phyloP scores from a whole-genome alignment of 1,140 invertebrate species.

The Caenorhabditis latens region DNA sequence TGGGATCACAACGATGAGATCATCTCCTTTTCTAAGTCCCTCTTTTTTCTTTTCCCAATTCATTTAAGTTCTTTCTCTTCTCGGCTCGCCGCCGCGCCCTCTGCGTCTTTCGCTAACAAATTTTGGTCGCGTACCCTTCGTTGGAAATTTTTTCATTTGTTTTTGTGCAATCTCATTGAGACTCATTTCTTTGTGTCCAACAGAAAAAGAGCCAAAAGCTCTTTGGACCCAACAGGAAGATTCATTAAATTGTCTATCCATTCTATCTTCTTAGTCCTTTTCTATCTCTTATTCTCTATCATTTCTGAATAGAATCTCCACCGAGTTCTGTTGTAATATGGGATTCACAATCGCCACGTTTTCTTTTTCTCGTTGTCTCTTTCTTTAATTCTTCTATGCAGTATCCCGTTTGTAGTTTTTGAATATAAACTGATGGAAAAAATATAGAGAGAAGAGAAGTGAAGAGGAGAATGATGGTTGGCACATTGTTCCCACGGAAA shows the following conservation, averaged over 20 bases:
- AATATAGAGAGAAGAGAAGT: neutral
- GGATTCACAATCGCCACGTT: constrained; percentile 6
- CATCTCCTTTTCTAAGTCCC: neutral
- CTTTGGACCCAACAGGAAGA: constrained; percentile 27
- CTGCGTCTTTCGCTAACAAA: neutral
- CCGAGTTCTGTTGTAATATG: neutral
- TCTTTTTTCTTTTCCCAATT: neutral
- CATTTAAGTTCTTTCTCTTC: neutral
- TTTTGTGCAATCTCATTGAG: constrained; percentile 51
- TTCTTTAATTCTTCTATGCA: neutral
- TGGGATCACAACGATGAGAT: constrained; percentile 25
- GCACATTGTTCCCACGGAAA: neutral
- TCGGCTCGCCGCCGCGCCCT: no score
- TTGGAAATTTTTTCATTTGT: constrained; percentile 13
- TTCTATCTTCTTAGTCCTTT: neutral
- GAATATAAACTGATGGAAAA: constrained; percentile 12
- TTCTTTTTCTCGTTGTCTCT: neutral
- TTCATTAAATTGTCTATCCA: constrained; percentile 49
- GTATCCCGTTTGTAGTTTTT: neutral
- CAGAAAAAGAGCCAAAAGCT: neutral
- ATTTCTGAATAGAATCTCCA: no score
- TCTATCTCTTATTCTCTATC: neutral
- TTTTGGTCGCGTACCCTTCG: neutral
- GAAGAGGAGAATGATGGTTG: neutral
- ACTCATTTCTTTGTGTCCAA: neutral